Base-by-base conservation (phyloP, 2,888 invertebrate genomes). In the Hyposoter dolosus region DNA sequence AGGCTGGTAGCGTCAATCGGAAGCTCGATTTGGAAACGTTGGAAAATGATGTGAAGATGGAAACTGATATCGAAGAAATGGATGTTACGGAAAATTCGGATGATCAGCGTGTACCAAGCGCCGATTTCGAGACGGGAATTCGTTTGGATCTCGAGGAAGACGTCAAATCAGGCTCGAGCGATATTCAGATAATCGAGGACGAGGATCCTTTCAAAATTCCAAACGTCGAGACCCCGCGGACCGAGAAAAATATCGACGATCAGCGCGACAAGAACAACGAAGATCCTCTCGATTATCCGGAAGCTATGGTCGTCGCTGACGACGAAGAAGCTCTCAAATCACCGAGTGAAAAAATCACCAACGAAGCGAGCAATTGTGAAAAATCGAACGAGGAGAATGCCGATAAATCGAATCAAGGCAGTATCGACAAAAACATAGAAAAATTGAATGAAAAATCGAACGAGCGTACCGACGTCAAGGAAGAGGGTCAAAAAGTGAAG, bases 401-500 rank as follows among this genome's bases (percentile, higher is more conserved):
- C 3, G 90, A 90, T 6, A 93, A 94, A 88, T 89, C 87, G 2
- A 91, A 76, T 50, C 60, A 45, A 10, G 75, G 17, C 17, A 50
- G 69, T 23, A 63, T 77, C 19, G 71, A 82, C 4, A 82, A 82
- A 17, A 71, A 63, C 10, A n/a, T 72, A 12, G 72, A 50, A 53
- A 50, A 72, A 53, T 60, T 89, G 88, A 82, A 88, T 47, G 90
- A 92, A 43, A 94, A 94, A 88, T 90, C 92, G 0, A 94, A 93
- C 77, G 93, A 94, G 7, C 90, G 92, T 56, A 89, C 86, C 47
- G 92, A 93, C 17, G 95, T 95, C 23, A 96, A 95, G 91, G 93
- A 94, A 60, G 94, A 94, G 45, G 95, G 95, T 83, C 95, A 95
- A 89, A 93, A 94, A 65, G 94, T 95, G 12, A 95, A 95, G 1